Base-by-base conservation (phyloP, 2,888 invertebrate genomes). In the Sminthurinus aureus region DNA sequence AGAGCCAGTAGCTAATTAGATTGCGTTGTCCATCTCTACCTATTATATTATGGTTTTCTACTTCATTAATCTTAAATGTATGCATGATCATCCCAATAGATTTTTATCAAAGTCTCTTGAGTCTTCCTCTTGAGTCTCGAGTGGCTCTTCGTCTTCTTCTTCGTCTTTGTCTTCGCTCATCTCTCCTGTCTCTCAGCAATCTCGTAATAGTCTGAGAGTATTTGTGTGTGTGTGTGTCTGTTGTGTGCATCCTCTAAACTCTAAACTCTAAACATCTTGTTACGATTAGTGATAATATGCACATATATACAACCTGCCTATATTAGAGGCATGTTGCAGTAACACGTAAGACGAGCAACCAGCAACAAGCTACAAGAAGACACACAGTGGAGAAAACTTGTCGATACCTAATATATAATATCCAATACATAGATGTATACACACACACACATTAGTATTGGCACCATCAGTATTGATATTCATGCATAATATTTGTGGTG, bases 1-100 rank as follows among this genome's bases (percentile, higher is more conserved):
- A 78, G 69, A 83, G 83, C 71, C 84, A 79, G 84, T 84, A 84
- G 84, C 84, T 84, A 84, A 84, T 84, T 84, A 84, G 84, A 84
- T 84, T 84, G 84, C 82, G 84, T 82, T 84, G 79, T 75, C 83
- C 79, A 83, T 83, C 75, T 79, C 71, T 73, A 78, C 78, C 78
- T 51, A 73, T 79, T 83, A 83, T 83, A 58, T 71, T 78, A 83
- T 83, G 83, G 80, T 83, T 79, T 80, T 83, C 80, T 73, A 79
- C 79, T 83, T 80, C 80, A 83, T 83, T 83, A 83, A 83, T 83
- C 80, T 83, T 83, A 80, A 79, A 79, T 79, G 74, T 79, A 79
- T 83, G 83, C 83, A 83, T 79, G 73, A 73, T 83, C 83, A 83
- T 83, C 80, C 80, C 83, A 82, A 82, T 82, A 76, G 82, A 82